Percentiles rank a stretch among this genome's conserved stretches.
Evolutionary conservation across 1,140 invertebrate species (phyloP).

Genomic region (Patella vulgata): DNA sequence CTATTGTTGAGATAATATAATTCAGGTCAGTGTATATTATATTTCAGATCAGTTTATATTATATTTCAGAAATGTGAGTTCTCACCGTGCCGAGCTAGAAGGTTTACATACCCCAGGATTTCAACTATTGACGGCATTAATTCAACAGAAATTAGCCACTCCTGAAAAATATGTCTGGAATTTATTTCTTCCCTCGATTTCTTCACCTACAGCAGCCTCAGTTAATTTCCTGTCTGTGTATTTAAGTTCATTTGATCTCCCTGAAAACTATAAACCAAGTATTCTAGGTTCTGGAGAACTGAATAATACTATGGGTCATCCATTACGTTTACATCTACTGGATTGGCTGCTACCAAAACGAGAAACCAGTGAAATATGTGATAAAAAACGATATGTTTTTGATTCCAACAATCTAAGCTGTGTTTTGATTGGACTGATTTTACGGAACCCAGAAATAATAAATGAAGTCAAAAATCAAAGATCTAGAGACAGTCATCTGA

Average conservation of each 20-base stretch:
- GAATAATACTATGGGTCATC: conserved; percentile 17
- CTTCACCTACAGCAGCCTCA: conserved; percentile 23
- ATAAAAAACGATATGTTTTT: conserved; percentile 5
- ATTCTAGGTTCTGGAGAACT: conserved; percentile 24
- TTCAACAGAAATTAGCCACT: conserved; percentile 11
- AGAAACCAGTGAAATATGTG: conserved; percentile 15
- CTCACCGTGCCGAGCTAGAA: conserved; percentile 36
- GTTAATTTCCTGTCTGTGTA: conserved; percentile 33
- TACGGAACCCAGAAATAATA: conserved; percentile 23
- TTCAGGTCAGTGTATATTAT: too few species aligned
- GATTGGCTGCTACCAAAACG: conserved; percentile 38
- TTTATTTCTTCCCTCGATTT: conserved; percentile 36
- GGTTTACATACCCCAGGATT: conserved; percentile 31
- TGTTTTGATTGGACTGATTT: conserved; percentile 20
- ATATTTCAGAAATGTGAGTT: conserved; percentile 40
- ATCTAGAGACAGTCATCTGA: not conserved
- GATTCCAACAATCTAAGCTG: conserved; percentile 10
- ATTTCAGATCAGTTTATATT: too few species aligned
- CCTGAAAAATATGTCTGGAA: conserved; percentile 43
- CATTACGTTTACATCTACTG: conserved; percentile 37
- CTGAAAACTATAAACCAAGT: conserved; percentile 40
- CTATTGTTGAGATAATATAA: too few species aligned
- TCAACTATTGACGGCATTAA: conserved; percentile 31
- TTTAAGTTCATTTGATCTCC: conserved; percentile 18
- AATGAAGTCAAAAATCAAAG: too few species aligned